These are phyloP conservation scores for Athene noctua DNA, from an alignment of 2,113 vertebrate genomes.

Conservation along the genomic window DNA sequence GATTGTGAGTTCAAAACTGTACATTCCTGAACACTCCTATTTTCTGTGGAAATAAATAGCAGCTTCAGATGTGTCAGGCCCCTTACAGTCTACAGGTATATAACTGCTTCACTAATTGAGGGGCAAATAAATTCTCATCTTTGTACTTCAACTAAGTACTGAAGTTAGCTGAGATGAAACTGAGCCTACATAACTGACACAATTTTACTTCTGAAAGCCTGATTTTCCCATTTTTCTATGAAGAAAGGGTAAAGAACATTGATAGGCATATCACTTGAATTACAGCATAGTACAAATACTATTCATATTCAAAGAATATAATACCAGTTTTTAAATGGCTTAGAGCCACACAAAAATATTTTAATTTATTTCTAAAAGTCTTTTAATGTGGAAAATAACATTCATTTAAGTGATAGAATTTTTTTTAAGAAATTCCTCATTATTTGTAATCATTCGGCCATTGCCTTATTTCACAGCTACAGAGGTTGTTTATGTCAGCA, in stretches of 20 bases:
- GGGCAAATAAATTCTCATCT: not conserved
- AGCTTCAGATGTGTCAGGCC: not conserved
- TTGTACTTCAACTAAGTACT: not conserved
- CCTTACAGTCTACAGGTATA: not conserved
- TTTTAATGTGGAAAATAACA: not conserved
- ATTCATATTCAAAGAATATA: not conserved
- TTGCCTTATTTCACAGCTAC: not conserved
- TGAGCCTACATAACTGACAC: not conserved
- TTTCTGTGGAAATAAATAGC: not conserved
- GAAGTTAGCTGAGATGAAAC: not conserved
- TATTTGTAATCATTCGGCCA: not conserved
- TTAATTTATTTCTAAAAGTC: not conserved
- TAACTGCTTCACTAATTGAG: not conserved
- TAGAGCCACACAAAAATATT: not conserved
- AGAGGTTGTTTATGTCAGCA: not conserved
- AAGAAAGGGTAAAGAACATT: not conserved
- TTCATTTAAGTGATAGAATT: fast-evolving
- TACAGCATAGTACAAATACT: not conserved
- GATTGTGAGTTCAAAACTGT: not conserved
- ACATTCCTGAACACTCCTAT: not conserved
- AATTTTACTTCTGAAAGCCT: not conserved
- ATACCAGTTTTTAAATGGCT: not conserved
- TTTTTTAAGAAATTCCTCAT: not conserved
- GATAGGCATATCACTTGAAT: not conserved
- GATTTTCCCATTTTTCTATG: not conserved